Conservation (phyloP, 2,113 vertebrate genomes). For the Amphilophus citrinellus region DNA sequence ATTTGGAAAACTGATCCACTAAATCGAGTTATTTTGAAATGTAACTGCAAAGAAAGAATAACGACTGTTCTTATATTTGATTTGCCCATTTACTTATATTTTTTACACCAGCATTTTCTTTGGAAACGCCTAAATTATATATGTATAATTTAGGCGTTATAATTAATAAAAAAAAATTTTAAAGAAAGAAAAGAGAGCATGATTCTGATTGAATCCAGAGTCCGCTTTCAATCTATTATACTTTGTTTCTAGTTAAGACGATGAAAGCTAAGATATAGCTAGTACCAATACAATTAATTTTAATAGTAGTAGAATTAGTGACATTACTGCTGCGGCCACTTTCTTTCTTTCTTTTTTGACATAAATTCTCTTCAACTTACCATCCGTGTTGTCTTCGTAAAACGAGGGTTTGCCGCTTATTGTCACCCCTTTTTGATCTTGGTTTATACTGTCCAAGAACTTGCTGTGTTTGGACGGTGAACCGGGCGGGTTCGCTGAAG, state of each 20-base stretch:
- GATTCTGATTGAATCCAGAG: not conserved
- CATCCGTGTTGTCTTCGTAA: constrained; percentile 80
- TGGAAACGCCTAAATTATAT: not conserved
- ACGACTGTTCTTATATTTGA: not conserved
- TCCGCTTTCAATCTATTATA: not conserved
- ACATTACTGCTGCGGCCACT: not conserved
- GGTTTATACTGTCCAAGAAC: constrained; percentile 81
- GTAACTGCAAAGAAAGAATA: not conserved
- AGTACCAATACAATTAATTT: not conserved
- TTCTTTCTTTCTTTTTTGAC: not conserved
- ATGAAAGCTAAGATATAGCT: not conserved
- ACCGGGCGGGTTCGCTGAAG: constrained; percentile 66
- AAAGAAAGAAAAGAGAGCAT: too few relatives aligned
- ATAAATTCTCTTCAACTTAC: constrained; percentile 57
- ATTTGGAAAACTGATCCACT: not conserved
- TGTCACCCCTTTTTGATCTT: constrained; percentile 71
- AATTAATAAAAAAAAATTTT: too few relatives aligned
- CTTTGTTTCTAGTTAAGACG: not conserved
- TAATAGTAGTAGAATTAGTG: not conserved
- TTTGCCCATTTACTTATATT: not conserved
- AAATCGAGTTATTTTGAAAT: not conserved
- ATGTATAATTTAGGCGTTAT: too few relatives aligned
- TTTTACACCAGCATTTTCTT: not conserved
- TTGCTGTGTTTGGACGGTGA: constrained; percentile 83
- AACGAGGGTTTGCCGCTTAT: constrained; percentile 78